Conservation (phyloP, 2,113 vertebrate genomes). For the Quiscalus mexicanus region DNA sequence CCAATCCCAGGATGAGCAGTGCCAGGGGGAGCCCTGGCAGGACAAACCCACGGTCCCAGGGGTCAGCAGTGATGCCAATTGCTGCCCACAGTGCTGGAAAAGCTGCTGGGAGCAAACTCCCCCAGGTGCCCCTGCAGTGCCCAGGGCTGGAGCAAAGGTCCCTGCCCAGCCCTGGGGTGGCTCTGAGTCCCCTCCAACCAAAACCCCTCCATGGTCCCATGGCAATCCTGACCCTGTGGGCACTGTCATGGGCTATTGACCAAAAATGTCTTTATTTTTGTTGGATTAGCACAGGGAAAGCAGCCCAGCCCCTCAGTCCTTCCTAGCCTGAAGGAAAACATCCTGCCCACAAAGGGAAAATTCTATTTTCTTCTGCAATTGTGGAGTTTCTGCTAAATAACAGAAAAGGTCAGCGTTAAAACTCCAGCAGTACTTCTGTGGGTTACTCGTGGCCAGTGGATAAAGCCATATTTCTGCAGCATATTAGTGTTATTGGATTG, state of each 20-base stretch:
- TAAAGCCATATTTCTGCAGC: slow-evolving; percentile 46
- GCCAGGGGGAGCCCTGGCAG: background rate
- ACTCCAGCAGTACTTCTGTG: slow-evolving; percentile 64
- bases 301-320: background rate
- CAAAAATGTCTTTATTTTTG: background rate
- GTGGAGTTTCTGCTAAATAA: slow-evolving; percentile 34
- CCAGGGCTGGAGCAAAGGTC: background rate
- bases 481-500: slow-evolving; percentile 63
- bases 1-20: background rate
- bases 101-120: background rate
- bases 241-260: background rate
- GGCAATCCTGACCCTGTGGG: background rate
- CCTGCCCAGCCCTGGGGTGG: background rate
- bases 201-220: rapidly evolving
- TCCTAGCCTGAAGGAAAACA: background rate
- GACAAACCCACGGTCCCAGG: background rate
- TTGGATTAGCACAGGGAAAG: background rate
- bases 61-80: background rate
- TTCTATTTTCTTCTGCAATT: slow-evolving; percentile 17
- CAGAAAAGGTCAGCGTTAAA: slow-evolving; percentile 67
- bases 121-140: background rate
- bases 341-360: background rate
- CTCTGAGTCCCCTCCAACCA: background rate
- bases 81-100: rapidly evolving
- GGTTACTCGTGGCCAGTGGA: slow-evolving; percentile 19